Percentiles rank a stretch among this genome's conserved stretches.
phyloP scores from a whole-genome alignment of 2,113 vertebrate genomes.

The Dasyornis broadbenti region DNA sequence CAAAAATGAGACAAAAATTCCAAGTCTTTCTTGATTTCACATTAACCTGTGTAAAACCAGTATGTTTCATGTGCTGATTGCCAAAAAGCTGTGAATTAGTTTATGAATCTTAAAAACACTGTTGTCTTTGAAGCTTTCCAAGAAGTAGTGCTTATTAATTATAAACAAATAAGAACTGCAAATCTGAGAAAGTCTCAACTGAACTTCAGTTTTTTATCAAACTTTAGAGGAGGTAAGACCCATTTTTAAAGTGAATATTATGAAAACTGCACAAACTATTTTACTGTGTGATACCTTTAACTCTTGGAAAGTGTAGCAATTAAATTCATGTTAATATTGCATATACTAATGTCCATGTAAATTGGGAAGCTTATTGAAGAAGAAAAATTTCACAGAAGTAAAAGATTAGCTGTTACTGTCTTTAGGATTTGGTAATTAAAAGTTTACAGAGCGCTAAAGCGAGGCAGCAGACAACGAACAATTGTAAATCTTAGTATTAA shows the following conservation, averaged over 20 bases:
- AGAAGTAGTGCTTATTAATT: neutral
- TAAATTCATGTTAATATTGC: neutral
- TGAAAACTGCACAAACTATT: neutral
- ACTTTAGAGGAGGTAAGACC: neutral
- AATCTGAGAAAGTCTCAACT: neutral
- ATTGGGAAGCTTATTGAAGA: neutral
- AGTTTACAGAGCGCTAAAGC: neutral
- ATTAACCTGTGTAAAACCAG: neutral
- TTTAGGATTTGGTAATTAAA: neutral
- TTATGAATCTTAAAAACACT: neutral
- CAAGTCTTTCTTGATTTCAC: neutral
- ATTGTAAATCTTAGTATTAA: neutral
- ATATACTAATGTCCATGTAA: neutral
- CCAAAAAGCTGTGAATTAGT: neutral
- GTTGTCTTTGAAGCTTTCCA: neutral
- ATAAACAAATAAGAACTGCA: neutral
- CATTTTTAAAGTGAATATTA: neutral
- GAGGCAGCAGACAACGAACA: neutral
- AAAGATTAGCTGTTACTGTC: neutral
- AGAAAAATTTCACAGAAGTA: neutral
- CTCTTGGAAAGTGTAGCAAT: neutral
- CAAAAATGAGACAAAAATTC: neutral
- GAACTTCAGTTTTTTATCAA: neutral
- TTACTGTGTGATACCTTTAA: neutral
- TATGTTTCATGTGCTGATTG: neutral